Base-by-base conservation (phyloP, 23 tunicate species). In the Clavelina lepadiformis region DNA sequence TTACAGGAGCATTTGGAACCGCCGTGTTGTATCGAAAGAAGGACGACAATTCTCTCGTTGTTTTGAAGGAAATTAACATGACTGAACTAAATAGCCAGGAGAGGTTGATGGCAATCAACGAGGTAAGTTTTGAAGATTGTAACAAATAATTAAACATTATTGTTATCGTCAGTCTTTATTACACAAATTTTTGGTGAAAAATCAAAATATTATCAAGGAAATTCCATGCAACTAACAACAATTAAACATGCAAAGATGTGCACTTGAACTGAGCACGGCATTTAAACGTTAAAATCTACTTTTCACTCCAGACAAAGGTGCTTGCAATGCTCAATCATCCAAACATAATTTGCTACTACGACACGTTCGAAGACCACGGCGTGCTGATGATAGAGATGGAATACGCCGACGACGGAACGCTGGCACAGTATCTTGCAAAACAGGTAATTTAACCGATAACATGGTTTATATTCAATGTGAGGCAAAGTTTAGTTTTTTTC, bases 351-450 rank as follows among this genome's bases (percentile, higher is more conserved):
- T 81, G 97, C 55, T 89, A 79, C 45, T 89, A 81, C 58, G 97
- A 89, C 73, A 81, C 86, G 7, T 89, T 81, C 57, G 97, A 89
- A 70, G 83, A 82, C 26, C 76, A 89, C 65, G 97, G 97, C 11
- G 89, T 89, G 15, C 75, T 89, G 13, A 89, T 89, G 97, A 89
- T 89, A 30, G 97, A 89, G 63, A 89, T 89, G 97, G 97, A 89
- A 46, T 89, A 89, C 64, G 97, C 97, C 1, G 97, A 89, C 58
- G 89, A 89, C 44, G 97, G 97, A 23, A 89, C 84, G 21, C 57
- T 89, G 36, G 76, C 97, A 4, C 89, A 89, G 73, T 75, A 63
- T 56, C 77, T 89, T 21, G 67, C 83, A 46, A 89, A 72, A 64
- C 66, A 72, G 65, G 92, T 83, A 45, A 65, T 66, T 51, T 3